Evolutionary conservation across 2,797 vertebrate genomes (phyloP).

Genomic region (Vultur gryphus): DNA sequence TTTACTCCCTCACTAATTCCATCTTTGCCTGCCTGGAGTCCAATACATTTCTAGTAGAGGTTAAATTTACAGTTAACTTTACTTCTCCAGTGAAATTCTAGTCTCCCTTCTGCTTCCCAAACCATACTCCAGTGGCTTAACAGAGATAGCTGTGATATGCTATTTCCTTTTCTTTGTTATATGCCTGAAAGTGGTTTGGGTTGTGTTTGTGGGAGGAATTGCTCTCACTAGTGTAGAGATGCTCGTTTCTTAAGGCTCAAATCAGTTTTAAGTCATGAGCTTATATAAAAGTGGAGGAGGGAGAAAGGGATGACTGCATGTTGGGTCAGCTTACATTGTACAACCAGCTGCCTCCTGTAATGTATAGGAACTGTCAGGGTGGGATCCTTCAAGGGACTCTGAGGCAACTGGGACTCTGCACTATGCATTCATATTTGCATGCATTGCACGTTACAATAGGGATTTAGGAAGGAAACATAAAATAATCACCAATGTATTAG

Average conservation of each 20-base stretch:
- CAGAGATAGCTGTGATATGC: not conserved
- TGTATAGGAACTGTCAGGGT: not conserved
- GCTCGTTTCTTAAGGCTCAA: not conserved
- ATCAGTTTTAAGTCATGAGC: not conserved
- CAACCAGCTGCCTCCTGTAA: not conserved
- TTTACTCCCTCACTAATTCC: not conserved
- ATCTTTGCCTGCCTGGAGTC: not conserved
- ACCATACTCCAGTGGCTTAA: not conserved
- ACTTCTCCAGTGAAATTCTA: not conserved
- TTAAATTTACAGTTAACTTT: not conserved
- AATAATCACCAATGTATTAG: not conserved
- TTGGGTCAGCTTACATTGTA: not conserved
- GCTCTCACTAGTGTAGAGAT: not conserved
- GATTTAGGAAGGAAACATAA: not conserved
- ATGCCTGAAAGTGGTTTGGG: not conserved
- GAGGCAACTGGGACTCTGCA: not conserved
- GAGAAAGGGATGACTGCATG: not conserved
- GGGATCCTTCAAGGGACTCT: not conserved
- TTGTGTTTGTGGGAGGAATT: not conserved
- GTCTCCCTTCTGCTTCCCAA: not conserved
- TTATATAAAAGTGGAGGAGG: not conserved
- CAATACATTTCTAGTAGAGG: not conserved
- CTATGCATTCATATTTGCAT: not conserved
- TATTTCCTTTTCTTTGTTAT: not conserved
- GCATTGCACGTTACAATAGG: not conserved